Base-by-base conservation (phyloP, 2,888 invertebrate species). In the Marasmarcha lunaedactyla region DNA sequence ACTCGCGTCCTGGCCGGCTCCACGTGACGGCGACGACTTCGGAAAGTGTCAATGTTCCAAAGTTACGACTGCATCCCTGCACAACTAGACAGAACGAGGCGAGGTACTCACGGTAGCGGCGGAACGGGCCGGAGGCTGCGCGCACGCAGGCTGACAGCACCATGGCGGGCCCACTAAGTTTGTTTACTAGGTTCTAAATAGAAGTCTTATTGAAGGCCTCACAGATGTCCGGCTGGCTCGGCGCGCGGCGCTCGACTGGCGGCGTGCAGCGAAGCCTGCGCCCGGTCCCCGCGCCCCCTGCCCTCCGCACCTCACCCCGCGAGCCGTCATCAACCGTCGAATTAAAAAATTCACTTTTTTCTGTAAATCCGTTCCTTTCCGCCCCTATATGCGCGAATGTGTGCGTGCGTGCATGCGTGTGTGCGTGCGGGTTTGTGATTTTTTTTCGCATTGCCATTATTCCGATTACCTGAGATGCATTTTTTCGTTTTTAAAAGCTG, bases 401-500 rank as follows among this genome's bases (percentile, higher is more conserved):
- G n/a, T 20, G 20, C 20, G 20, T 20, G 20, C 20, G 7, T 20
- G 20, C 20, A 7, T 20, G 20, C 20, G 20, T 7, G 20, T 20
- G 20, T 20, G 20, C 7, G 20, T 33, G 11, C n/a, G n/a, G 6
- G 30, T n/a, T 30, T 2, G 78, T 77, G 77, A 72, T 66, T 81
- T 84, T 84, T 84, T 84, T 84, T 72, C 71, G 71, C 65, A 66
- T 70, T 69, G 70, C 76, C 56, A 76, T 79, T 79, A 74, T 79
- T 77, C 72, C 76, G 73, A 74, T 79, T 84, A 84, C 84, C 84
- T 84, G 84, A 72, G 76, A 70, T 71, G 70, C 59, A 65, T 77
- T 81, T 65, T 71, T 63, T 57, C 61, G 64, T 64, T 65, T 62
- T 68, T 79, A 79, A 84, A 83, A 84, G 84, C 81, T 81, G 83